Evolutionary conservation across 2,797 vertebrate species (phyloP).

Genomic region (Gambelia wislizenii): DNA sequence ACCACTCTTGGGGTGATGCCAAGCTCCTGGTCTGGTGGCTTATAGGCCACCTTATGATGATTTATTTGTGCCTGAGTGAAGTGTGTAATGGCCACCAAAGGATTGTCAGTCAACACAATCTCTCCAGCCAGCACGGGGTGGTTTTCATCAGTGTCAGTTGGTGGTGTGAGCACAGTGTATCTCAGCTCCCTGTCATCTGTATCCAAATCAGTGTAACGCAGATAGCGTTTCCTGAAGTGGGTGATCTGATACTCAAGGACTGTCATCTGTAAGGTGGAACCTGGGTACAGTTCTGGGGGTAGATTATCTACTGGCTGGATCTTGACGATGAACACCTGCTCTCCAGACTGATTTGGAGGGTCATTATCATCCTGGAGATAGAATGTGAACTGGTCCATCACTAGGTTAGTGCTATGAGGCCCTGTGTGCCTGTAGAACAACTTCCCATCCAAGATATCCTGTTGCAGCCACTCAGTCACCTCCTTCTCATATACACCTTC

Average conservation of each 20-base stretch:
- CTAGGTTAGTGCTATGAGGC: slow-evolving; percentile 80
- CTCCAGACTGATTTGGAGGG: slow-evolving; percentile 87
- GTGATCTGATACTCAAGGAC: slow-evolving; percentile 89
- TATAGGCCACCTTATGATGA: slow-evolving; percentile 89
- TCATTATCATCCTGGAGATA: slow-evolving; percentile 89
- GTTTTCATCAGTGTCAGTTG: slow-evolving; percentile 87
- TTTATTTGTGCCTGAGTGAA: slow-evolving; percentile 92
- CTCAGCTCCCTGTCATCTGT: slow-evolving; percentile 89
- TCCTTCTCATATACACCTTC: slow-evolving; percentile 89
- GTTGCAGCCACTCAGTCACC: slow-evolving; percentile 89
- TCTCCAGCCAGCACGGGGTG: slow-evolving; percentile 82
- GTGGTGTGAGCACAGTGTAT: slow-evolving; percentile 84
- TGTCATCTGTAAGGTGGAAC: slow-evolving; percentile 87
- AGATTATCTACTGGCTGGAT: slow-evolving; percentile 86
- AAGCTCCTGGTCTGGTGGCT: slow-evolving; percentile 86
- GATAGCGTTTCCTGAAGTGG: slow-evolving; percentile 82
- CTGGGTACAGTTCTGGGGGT: slow-evolving; percentile 82
- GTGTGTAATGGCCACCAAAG: slow-evolving; percentile 77
- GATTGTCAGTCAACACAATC: slow-evolving; percentile 85
- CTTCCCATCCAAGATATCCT: slow-evolving; percentile 89
- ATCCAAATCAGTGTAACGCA: slow-evolving; percentile 87
- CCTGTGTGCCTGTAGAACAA: slow-evolving; percentile 87
- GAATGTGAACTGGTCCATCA: slow-evolving; percentile 82
- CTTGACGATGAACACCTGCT: slow-evolving; percentile 84
- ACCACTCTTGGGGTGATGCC: slow-evolving; percentile 86